Percentiles rank a stretch among this genome's conserved stretches.
These are phyloP conservation scores for Electrona antarctica DNA, from an alignment of 2,113 vertebrate species.

Conservation along the genomic window DNA sequence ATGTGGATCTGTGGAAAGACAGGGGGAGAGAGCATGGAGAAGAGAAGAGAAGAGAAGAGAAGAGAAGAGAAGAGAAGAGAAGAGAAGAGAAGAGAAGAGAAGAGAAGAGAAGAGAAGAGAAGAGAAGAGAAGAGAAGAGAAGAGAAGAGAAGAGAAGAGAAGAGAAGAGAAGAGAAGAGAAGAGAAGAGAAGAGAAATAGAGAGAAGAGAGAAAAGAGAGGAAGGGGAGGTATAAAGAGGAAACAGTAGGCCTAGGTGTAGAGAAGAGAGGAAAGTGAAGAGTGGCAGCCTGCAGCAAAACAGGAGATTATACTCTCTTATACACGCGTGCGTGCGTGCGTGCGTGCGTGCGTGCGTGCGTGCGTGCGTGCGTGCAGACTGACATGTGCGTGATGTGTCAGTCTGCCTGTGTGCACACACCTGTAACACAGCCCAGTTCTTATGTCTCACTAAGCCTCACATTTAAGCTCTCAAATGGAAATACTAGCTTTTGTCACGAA, in stretches of 20 bases:
- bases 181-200: neutral
- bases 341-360: neutral
- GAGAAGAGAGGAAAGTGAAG: too few species aligned
- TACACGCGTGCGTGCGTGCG: neutral
- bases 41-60: conserved; percentile 10
- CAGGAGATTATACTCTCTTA: neutral
- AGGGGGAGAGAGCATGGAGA: conserved; percentile 28
- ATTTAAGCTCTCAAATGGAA: conserved; percentile 12
- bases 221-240: too few species aligned
- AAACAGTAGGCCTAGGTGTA: too few species aligned
- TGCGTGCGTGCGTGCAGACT: neutral
- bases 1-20: neutral
- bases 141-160: conserved; percentile 7
- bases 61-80: conserved; percentile 40
- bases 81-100: neutral
- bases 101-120: conserved; percentile 2
- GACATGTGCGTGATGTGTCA: conserved; percentile 7
- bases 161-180: neutral
- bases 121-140: conserved; percentile 35
- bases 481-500: too few species aligned
- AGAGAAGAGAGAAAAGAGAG: too few species aligned
- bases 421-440: conserved; percentile 15
- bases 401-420: conserved; percentile 39
- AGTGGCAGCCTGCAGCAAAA: neutral
- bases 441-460: conserved; percentile 46